Conservation (phyloP, 2,113 vertebrate species). For the Scopus umbretta region DNA sequence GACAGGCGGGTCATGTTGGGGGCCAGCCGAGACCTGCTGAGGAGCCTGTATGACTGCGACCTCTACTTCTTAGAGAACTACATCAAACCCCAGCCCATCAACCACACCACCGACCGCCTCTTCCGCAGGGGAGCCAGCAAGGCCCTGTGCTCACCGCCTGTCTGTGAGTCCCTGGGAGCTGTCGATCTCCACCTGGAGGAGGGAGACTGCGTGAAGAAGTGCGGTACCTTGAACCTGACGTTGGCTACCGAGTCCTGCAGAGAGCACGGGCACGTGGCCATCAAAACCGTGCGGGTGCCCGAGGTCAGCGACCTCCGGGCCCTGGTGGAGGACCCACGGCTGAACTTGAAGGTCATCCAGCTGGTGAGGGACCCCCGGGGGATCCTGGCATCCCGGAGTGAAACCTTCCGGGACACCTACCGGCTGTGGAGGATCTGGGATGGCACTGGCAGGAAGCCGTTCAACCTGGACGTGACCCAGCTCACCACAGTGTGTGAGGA, state of each 20-base stretch:
- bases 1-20: conserved; percentile 91
- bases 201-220: conserved; percentile 92
- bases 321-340: conserved; percentile 89
- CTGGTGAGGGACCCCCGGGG: conserved; percentile 93
- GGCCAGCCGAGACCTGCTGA: conserved; percentile 89
- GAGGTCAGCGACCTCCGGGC: conserved; percentile 89
- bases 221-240: conserved; percentile 85
- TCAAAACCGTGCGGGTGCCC: conserved; percentile 92
- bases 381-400: conserved; percentile 91
- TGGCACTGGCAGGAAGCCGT: conserved; percentile 89
- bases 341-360: conserved; percentile 96
- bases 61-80: conserved; percentile 95
- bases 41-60: conserved; percentile 91
- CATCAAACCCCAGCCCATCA: conserved; percentile 87
- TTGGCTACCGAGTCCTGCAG: conserved; percentile 86
- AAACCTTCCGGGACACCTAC: conserved; percentile 94
- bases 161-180: conserved; percentile 79
- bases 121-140: conserved; percentile 93
- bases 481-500: conserved; percentile 93
- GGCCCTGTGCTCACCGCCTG: conserved; percentile 88
- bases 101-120: conserved; percentile 90
- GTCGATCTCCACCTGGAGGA: conserved; percentile 84
- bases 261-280: conserved; percentile 85
- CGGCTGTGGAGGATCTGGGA: conserved; percentile 96
- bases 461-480: conserved; percentile 89